Percentiles rank a stretch among this genome's conserved stretches.
Evolutionary conservation across 1,140 invertebrate genomes (phyloP).

Genomic region (Ruditapes philippinarum): DNA sequence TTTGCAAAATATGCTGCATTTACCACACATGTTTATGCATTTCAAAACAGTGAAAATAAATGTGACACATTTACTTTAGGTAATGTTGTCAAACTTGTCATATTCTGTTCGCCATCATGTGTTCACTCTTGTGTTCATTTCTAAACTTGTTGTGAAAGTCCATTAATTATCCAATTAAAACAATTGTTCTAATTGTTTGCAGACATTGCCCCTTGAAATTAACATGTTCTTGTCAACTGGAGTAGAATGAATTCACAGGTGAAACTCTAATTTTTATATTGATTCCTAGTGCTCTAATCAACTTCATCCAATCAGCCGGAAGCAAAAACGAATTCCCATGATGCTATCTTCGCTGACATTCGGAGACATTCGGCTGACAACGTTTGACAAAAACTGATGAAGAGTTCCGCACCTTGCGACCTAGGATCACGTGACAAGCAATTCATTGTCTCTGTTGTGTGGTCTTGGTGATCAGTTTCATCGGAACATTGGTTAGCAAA

Average conservation of each 20-base stretch:
- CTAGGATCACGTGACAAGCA: conserved; percentile 38
- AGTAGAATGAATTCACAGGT: neutral
- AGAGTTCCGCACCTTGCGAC: conserved; percentile 44
- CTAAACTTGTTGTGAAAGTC: neutral
- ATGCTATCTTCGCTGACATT: conserved; percentile 43
- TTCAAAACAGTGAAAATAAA: neutral
- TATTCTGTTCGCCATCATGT: neutral
- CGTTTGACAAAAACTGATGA: conserved; percentile 53
- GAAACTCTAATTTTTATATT: conserved; percentile 32
- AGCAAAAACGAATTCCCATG: conserved; percentile 34
- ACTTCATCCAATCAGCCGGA: conserved; percentile 38
- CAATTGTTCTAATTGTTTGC: conserved; percentile 23
- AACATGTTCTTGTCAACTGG: neutral
- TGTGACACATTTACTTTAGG: neutral
- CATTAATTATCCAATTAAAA: conserved; percentile 3
- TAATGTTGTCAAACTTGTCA: neutral
- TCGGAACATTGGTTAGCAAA: neutral
- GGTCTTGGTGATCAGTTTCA: conserved; percentile 21
- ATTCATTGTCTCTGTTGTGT: conserved; percentile 39
- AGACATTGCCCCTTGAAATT: conserved; percentile 12
- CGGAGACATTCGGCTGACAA: conserved; percentile 49
- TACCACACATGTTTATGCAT: too few species aligned
- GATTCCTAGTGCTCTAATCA: conserved; percentile 13
- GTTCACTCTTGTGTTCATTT: neutral
- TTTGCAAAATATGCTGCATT: too few species aligned